Conservation (phyloP, 2,113 vertebrate genomes). For the Alectura lathami region DNA sequence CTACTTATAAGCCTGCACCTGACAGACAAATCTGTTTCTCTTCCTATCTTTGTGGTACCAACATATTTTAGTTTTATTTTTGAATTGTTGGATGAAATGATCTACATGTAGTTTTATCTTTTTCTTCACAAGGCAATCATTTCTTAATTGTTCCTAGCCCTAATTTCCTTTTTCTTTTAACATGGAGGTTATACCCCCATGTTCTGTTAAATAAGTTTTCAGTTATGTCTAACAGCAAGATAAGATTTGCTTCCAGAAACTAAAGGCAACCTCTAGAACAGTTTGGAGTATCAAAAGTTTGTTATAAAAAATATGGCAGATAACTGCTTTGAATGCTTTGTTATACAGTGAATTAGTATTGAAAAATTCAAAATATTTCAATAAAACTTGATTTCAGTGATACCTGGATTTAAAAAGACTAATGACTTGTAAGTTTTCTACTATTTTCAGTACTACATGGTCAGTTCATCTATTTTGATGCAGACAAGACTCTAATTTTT, state of each 20-base stretch:
- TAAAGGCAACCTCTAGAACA: not conserved
- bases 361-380: not conserved
- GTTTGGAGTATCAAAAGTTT: not conserved
- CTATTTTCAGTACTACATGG: not conserved
- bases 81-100: not conserved
- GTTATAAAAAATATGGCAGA: not conserved
- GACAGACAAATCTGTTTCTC: not conserved
- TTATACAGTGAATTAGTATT: not conserved
- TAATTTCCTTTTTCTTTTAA: not conserved
- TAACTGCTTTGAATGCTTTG: not conserved
- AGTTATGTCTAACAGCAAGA: not conserved
- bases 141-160: not conserved
- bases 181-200: rapidly evolving
- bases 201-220: not conserved
- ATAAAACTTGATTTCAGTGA: not conserved
- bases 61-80: not conserved
- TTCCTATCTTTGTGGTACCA: not conserved
- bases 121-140: not conserved
- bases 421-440: rapidly evolving
- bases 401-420: not conserved
- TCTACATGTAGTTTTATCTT: not conserved
- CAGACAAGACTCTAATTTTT: not conserved
- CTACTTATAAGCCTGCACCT: not conserved
- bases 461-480: not conserved
- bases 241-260: not conserved